These are phyloP conservation scores for Athene cunicularia DNA, from an alignment of 2,113 vertebrate species.

Conservation along the genomic window DNA sequence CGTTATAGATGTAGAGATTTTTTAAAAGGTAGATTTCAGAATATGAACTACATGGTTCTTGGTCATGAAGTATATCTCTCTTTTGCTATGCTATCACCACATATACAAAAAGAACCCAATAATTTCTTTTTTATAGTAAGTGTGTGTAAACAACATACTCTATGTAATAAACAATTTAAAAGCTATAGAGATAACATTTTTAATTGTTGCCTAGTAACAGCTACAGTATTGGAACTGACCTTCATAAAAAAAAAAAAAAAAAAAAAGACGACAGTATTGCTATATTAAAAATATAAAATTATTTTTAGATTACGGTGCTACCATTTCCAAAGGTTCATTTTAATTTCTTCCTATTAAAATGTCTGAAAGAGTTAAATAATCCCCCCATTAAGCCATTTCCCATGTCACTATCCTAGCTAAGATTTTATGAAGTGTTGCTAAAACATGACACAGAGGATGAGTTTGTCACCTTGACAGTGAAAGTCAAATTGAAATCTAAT, in stretches of 20 bases:
- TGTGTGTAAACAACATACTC: background rate
- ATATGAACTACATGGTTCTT: background rate
- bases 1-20: background rate
- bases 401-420: slow-evolving; percentile 5
- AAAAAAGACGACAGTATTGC: background rate
- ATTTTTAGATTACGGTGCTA: background rate
- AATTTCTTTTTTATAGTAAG: background rate
- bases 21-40: background rate
- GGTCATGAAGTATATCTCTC: background rate
- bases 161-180: slow-evolving; percentile 52
- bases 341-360: background rate
- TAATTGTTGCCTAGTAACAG: slow-evolving; percentile 78
- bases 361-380: slow-evolving; percentile 13
- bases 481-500: background rate
- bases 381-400: background rate
- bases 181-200: slow-evolving; percentile 44
- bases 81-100: background rate
- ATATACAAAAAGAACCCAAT: background rate
- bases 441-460: background rate
- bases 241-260: slow-evolving; percentile 39
- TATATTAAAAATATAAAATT: slow-evolving; percentile 23
- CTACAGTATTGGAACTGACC: slow-evolving; percentile 26
- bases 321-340: background rate
- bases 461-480: slow-evolving; percentile 53
- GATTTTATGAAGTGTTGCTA: slow-evolving; percentile 27